A percentile compares a stretch with the other conserved stretches of the same genome.
phyloP scores from a whole-genome alignment of 2,888 invertebrate genomes.

The Agapetus fuscipes region DNA sequence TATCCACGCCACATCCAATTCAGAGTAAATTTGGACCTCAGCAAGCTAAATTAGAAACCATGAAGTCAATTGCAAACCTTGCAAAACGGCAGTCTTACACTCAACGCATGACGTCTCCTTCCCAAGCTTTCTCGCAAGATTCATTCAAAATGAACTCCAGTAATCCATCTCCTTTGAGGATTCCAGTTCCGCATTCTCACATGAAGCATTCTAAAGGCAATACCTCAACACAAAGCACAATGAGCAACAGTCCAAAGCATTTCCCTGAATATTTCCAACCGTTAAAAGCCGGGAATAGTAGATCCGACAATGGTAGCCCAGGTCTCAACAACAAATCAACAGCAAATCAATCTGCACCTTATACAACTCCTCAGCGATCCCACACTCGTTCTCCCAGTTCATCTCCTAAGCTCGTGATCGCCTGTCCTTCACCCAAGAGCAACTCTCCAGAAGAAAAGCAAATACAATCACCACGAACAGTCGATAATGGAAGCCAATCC shows the following conservation, averaged over 20 bases:
- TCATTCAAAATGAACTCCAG: slow-evolving; percentile 21
- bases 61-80: slow-evolving; percentile 44
- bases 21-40: slow-evolving; percentile 37
- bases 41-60: slow-evolving; percentile 42
- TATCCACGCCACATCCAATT: slow-evolving; percentile 39
- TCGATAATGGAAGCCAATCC: slow-evolving; percentile 35
- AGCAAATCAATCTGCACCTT: slow-evolving; percentile 24
- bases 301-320: slow-evolving; percentile 8
- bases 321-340: slow-evolving; percentile 25
- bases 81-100: slow-evolving; percentile 41
- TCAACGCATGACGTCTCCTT: slow-evolving; percentile 29
- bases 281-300: slow-evolving; percentile 6
- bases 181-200: slow-evolving; percentile 30
- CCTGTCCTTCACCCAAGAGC: slow-evolving; percentile 21
- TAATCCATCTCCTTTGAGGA: slow-evolving; percentile 27
- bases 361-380: slow-evolving; percentile 35
- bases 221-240: slow-evolving; percentile 6
- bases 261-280: slow-evolving; percentile 18
- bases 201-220: slow-evolving; percentile 24
- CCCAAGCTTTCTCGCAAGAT: slow-evolving; percentile 28
- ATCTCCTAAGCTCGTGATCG: slow-evolving; percentile 43
- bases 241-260: slow-evolving; percentile 15
- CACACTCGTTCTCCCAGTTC: slow-evolving; percentile 45
- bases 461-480: slow-evolving; percentile 25
- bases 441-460: slow-evolving; percentile 37